These are phyloP conservation scores for Sebastiscus tertius DNA, from an alignment of 2,797 vertebrate genomes.

Conservation along the genomic window DNA sequence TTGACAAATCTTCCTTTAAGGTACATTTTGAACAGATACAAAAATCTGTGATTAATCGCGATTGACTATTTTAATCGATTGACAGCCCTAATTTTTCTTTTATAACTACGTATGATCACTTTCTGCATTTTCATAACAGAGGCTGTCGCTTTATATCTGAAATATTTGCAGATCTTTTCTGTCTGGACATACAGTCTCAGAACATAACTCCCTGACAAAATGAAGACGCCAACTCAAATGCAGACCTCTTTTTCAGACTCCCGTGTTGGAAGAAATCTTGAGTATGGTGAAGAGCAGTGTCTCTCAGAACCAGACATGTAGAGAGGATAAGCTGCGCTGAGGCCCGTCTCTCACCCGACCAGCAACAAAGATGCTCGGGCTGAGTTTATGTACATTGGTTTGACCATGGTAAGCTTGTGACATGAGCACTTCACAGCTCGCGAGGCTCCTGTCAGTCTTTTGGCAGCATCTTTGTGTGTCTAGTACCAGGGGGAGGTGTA, in stretches of 20 bases:
- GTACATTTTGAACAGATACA: no score
- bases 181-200: neutral
- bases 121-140: neutral
- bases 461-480: slow-evolving; percentile 71
- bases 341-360: slow-evolving; percentile 53
- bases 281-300: slow-evolving; percentile 33
- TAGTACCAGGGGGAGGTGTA: slow-evolving; percentile 65
- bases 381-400: slow-evolving; percentile 54
- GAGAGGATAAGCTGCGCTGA: slow-evolving; percentile 62
- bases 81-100: no score
- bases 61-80: no score
- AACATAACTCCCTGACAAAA: neutral
- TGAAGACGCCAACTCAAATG: neutral
- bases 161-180: neutral
- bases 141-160: neutral
- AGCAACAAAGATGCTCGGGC: slow-evolving; percentile 46
- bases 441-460: slow-evolving; percentile 62
- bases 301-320: slow-evolving; percentile 35
- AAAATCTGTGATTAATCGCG: no score
- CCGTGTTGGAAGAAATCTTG: slow-evolving; percentile 7
- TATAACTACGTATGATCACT: neutral
- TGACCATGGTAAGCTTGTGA: slow-evolving; percentile 62
- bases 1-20: no score
- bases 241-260: neutral
- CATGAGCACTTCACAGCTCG: slow-evolving; percentile 67